Conservation (phyloP, 2,113 vertebrate species). For the Numida meleagris region DNA sequence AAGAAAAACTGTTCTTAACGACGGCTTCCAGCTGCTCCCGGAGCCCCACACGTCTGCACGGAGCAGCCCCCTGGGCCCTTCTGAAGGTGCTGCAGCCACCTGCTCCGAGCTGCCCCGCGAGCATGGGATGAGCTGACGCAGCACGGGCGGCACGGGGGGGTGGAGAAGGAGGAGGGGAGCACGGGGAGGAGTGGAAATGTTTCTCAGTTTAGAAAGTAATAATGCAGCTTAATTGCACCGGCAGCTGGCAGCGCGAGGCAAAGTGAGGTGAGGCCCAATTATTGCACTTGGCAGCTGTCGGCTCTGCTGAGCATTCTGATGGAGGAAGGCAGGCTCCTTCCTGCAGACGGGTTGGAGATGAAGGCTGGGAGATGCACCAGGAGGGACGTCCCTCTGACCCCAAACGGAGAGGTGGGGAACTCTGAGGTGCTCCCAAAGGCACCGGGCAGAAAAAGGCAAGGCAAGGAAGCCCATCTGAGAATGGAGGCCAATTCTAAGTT, state of each 20-base stretch:
- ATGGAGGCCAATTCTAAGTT: background rate
- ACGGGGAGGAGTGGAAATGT: background rate
- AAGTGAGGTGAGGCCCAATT: conserved; percentile 19
- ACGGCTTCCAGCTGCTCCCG: background rate
- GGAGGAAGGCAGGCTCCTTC: background rate
- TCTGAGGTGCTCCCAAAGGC: background rate
- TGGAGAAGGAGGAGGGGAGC: background rate
- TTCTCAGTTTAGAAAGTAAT: conserved; percentile 7
- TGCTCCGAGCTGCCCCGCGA: too few species aligned
- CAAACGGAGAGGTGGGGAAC: background rate
- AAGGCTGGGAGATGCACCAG: background rate
- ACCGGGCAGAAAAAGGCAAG: accelerated
- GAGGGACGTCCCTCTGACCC: background rate
- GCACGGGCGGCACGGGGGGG: background rate
- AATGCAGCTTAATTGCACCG: background rate
- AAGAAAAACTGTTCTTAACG: background rate
- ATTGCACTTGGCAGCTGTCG: conserved; percentile 28
- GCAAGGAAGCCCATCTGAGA: background rate
- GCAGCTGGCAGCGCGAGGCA: conserved; percentile 14
- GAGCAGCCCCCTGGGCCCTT: accelerated
- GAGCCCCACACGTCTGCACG: background rate
- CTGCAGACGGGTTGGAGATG: background rate
- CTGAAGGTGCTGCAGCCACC: background rate
- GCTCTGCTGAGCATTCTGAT: background rate
- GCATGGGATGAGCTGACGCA: background rate